Evolutionary conservation across 1,140 invertebrate species (phyloP), one percentile per base, ranked within the genome.

Genomic region (Oryzaephilus surinamensis): DNA sequence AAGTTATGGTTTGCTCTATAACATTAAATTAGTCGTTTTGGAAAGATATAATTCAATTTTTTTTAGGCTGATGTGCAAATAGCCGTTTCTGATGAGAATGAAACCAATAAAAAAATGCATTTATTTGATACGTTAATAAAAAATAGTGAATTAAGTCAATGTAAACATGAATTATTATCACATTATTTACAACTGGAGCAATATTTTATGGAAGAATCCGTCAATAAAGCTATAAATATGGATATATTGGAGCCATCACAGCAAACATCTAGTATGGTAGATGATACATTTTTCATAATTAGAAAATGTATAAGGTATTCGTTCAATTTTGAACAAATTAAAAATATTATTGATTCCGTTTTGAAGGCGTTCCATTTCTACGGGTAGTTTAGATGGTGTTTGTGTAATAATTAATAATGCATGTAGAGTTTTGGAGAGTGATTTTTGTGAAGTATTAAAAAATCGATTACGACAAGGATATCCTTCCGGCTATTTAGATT

Each of bases 211-310:
- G 82, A 87, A 50, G 91, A 98, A 64, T 97, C 91, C 58, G 83
- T 97, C 0, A 74, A 81, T 18, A 99, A 98, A 65, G 95, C 94
- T 13, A 76, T 98, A 26, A 76, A 77, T 40, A 78, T 97, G 73
- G 92, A 97, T 54, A 69, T 68, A 1, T 62, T 81, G 21, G 79
- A 81, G 43, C 60, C 66, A 32, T 41, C 54, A 2, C 76, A 82
- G 31, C 71, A 83, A 41, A 88, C 80, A 2, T 95, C 93, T 0
- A 94, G 86, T 50, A 82, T 99, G 69, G 82, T 99, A 0, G 96
- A 99, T 64, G 94, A 99, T 69, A 81, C 96, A 2, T 98, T 98
- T 63, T 99, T 94, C 60, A 94, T 99, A 45, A 77, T 97, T 0
- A 86, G 92, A 50, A 98, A 99, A 68, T 93, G 89, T 57, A 84